A percentile compares a stretch with the other conserved stretches of the same genome.
Conservation (phyloP, 2,797 vertebrate genomes). For the Garrulus glandarius region DNA sequence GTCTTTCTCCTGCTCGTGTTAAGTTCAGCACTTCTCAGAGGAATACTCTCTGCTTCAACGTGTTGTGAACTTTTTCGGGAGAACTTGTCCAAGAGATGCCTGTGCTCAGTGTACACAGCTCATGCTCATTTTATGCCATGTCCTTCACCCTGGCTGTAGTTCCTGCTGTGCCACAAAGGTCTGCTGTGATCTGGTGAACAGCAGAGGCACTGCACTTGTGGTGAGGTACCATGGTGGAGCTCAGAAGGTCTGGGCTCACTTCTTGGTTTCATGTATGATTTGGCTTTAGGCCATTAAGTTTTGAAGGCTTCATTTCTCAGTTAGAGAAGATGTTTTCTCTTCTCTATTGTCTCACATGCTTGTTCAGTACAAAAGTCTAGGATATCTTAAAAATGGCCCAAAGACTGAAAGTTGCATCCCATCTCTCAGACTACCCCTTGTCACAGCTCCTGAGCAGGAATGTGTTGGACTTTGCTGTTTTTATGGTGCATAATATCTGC, state of each 20-base stretch:
- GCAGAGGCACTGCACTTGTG: not conserved
- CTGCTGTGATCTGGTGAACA: not conserved
- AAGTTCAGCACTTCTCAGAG: constrained; percentile 25
- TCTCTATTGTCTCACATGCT: not conserved
- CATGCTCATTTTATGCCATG: not conserved
- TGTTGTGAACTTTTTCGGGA: not conserved
- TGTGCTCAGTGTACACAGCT: not conserved
- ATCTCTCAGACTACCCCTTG: not conserved
- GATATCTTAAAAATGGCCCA: not conserved
- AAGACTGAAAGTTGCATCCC: not conserved
- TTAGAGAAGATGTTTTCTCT: not conserved
- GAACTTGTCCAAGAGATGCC: not conserved
- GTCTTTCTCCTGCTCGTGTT: not conserved
- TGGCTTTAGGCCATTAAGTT: not conserved
- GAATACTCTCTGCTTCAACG: not conserved
- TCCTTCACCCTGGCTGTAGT: not conserved
- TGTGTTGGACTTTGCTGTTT: not conserved
- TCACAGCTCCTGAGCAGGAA: not conserved
- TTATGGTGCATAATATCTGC: not conserved
- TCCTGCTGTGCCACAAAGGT: not conserved
- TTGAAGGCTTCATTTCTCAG: not conserved
- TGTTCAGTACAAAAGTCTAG: not conserved
- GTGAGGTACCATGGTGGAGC: not conserved
- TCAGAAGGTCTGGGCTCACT: not conserved
- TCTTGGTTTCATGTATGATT: not conserved